These are phyloP conservation scores for Agonopterix heracliana DNA, from an alignment of 2,888 invertebrate genomes.

Conservation along the genomic window DNA sequence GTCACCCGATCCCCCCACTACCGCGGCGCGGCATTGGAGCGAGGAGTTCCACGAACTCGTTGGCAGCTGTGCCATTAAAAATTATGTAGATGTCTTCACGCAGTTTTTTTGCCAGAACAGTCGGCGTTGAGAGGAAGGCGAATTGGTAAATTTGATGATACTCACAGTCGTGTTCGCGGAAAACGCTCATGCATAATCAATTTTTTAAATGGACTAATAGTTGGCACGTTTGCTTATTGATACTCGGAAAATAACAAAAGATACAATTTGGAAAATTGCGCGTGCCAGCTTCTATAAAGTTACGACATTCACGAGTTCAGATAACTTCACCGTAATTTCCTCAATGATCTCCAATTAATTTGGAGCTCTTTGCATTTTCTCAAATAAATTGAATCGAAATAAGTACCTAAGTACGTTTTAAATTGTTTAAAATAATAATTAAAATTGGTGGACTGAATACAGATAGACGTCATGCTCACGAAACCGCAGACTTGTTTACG, in stretches of 20 bases:
- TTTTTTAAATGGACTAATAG: too few relatives aligned
- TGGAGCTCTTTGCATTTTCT: too few relatives aligned
- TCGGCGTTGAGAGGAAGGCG: neutral
- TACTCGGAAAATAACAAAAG: too few relatives aligned
- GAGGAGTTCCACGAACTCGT: slow-evolving; percentile 43
- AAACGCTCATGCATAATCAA: neutral
- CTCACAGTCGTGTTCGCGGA: slow-evolving; percentile 3
- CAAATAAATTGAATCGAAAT: too few relatives aligned
- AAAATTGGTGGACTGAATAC: neutral
- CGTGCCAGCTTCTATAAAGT: too few relatives aligned
- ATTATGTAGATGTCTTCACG: slow-evolving; percentile 19
- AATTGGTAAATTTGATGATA: neutral
- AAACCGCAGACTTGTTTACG: slow-evolving; percentile 48
- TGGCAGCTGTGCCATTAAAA: slow-evolving; percentile 28
- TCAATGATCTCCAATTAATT: too few relatives aligned
- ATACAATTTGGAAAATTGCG: too few relatives aligned
- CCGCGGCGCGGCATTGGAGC: slow-evolving; percentile 26
- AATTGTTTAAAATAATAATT: neutral
- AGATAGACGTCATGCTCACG: slow-evolving; percentile 22
- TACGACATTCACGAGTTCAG: too few relatives aligned
- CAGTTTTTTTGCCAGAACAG: slow-evolving; percentile 3
- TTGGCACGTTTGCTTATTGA: too few relatives aligned
- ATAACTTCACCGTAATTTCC: too few relatives aligned
- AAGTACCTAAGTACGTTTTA: too few relatives aligned
- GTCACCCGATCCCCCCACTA: slow-evolving; percentile 31